phyloP scores from a whole-genome alignment of 2,797 vertebrate genomes.

The Sebastes kiyomatsui region DNA sequence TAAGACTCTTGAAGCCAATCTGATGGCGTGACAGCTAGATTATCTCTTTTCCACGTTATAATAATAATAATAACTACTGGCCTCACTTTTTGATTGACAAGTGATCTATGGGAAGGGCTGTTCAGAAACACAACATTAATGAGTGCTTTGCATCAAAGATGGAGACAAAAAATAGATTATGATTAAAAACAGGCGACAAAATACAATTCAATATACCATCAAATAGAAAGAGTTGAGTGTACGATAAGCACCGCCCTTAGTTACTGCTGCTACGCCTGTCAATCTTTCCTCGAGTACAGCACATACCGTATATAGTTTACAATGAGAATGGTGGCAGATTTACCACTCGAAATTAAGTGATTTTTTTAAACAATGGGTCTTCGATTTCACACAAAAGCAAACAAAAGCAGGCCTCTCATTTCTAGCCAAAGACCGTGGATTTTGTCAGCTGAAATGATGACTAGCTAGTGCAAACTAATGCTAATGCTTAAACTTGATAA shows the following conservation, averaged over 20 bases:
- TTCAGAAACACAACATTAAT: constrained; percentile 12
- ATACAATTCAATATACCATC: neutral
- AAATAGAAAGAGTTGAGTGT: neutral
- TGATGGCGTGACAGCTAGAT: constrained; percentile 52
- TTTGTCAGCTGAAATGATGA: neutral
- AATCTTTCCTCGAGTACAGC: neutral
- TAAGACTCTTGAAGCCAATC: constrained; percentile 14
- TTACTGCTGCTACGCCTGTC: neutral
- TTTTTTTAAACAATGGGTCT: neutral
- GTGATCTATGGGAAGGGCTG: constrained; percentile 25
- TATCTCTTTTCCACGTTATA: constrained; percentile 37
- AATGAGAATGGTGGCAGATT: neutral
- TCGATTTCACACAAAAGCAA: neutral
- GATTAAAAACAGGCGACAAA: neutral
- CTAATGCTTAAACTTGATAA: no score
- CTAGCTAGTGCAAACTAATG: no score
- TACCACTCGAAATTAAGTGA: neutral
- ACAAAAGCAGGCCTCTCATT: neutral
- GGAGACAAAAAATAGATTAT: neutral
- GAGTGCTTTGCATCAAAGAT: constrained; percentile 18
- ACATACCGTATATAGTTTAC: neutral
- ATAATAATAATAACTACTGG: constrained; percentile 34
- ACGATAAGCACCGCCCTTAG: neutral
- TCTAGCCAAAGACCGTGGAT: neutral
- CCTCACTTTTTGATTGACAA: constrained; percentile 44